Evolutionary conservation across 2,888 invertebrate genomes (phyloP), one percentile per base, ranked within the genome.

Genomic region (Lasioglossum villosulum): DNA sequence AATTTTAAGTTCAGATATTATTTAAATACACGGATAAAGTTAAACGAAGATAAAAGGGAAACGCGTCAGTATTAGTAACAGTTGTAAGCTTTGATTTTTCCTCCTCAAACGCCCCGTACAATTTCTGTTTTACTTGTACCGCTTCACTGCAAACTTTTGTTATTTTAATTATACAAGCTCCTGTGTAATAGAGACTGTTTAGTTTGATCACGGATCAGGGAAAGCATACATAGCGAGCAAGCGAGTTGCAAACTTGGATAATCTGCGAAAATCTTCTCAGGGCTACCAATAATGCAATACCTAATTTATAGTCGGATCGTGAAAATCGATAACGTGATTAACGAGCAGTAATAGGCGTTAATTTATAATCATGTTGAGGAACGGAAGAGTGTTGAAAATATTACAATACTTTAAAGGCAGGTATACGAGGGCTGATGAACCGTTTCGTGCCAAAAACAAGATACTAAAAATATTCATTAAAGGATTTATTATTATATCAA

Each of bases 81-180:
- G 10, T 68, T 19, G 37, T 37, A 23, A 68, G 23, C 68, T 37
- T 48, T 27, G 30, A 71, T 42, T 71, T 70, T 75, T 56, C 42
- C 30, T 6, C 19, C n/a, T 75, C n/a, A 75, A 80, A 75, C 42
- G 37, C 42, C 71, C 34, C 68, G 42, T 45, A 37, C 4, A 63
- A 79, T 59, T 34, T 86, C 79, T 75, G 63, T 76, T 68, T 89
- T 87, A 89, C 85, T 87, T 89, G 85, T 63, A 73, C 80, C 76
- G 59, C 80, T 82, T 87, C 82, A 87, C 84, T 81, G 84, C 68
- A 59, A 85, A 82, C 80, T 80, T 72, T 72, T 80, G 63, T 77
- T 80, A 82, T 82, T 85, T 89, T 87, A 89, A 89, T 87, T 86
- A 89, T 82, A 56, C 59, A 37, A 63, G 48, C 42, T 68, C n/a